Base-by-base conservation (phyloP, 2,888 invertebrate species). In the Icerya purchasi region DNA sequence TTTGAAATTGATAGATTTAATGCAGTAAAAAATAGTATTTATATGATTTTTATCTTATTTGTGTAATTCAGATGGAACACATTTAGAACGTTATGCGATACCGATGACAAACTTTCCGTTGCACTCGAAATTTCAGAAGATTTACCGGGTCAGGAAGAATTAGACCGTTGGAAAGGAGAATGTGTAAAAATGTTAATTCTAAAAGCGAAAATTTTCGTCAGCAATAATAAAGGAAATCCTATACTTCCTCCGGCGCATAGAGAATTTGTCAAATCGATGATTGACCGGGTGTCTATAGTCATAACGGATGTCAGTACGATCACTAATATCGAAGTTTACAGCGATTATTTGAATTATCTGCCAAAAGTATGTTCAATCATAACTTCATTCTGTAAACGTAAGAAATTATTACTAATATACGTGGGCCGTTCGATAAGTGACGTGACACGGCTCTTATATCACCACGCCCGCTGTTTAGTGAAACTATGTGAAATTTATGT, bases 101-200 rank as follows among this genome's bases (percentile, higher is more conserved):
- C 70, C 61, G 73, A 78, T 62, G 72, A 72, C 62, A 74, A 80
- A 65, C 71, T 88, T 58, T 81, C 82, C 50, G 74, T 93, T 50
- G 86, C 84, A 1, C 72, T 96, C 51, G 85, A 91, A 70, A 67
- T 94, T 25, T 81, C 86, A 53, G 79, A 85, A 53, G 84, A 94
- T 69, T 75, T 91, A 23, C 88, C 92, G 1, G 77, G 79, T 14
- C 73, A 77, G 55, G 78, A 78, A 23, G 78, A 81, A 57, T 68
- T 90, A 10, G 77, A 83, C 22, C 79, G 96, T 62, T 98, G 98
- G 98, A 73, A 88, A 24, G 94, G 94, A 1, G 98, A 98, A 73
- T 94, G 94, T 5, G 5, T 36, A 36, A 36, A 36, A 36, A 8
- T 36, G 8, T 5, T 36, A 8, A 36, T 36, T 8, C 14, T 36